These are phyloP conservation scores for Tragelaphus buxtoni DNA, from an alignment of 2,113 vertebrate species.

Conservation along the genomic window DNA sequence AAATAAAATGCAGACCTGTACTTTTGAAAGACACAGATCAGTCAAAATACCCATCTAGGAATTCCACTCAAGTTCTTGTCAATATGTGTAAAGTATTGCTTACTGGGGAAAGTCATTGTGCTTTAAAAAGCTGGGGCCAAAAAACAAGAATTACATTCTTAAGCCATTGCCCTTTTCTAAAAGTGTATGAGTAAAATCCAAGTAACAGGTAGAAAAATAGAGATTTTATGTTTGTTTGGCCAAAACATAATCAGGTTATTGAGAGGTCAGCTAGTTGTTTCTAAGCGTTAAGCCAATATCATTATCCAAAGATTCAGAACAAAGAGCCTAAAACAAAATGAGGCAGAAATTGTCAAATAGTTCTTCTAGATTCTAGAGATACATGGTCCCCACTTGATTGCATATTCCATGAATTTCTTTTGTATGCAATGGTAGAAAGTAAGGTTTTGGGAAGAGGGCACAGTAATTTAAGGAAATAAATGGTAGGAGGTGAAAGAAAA, in stretches of 20 bases:
- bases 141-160: neutral
- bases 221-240: neutral
- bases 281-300: neutral
- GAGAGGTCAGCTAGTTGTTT: neutral
- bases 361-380: neutral
- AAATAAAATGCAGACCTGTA: neutral
- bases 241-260: neutral
- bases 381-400: neutral
- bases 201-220: neutral
- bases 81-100: neutral
- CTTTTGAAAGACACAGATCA: neutral
- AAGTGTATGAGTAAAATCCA: neutral
- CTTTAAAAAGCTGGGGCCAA: neutral
- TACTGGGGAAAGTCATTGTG: conserved; percentile 35
- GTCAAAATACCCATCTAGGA: neutral
- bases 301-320: neutral
- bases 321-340: neutral
- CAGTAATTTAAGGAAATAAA: neutral
- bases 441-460: neutral
- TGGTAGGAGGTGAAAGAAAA: neutral
- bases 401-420: neutral
- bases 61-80: neutral
- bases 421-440: neutral
- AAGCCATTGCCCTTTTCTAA: neutral
- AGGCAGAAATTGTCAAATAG: neutral